These are phyloP conservation scores for Darevskia mixta DNA, from an alignment of 2,797 vertebrate species.

Conservation along the genomic window DNA sequence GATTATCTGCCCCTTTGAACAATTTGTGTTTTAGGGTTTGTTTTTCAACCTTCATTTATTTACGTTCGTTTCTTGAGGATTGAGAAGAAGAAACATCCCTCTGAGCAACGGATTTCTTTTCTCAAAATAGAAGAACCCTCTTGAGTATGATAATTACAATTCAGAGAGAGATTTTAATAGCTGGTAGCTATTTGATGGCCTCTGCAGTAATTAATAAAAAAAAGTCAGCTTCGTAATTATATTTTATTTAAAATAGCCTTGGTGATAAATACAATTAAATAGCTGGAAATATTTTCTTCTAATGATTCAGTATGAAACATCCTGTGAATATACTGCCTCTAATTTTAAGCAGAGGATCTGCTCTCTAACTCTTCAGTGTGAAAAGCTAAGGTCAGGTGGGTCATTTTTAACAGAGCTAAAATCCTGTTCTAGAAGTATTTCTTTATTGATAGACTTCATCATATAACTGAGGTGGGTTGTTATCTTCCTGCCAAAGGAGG, in stretches of 20 bases:
- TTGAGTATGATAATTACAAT: slow-evolving; percentile 18
- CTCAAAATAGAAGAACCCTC: slow-evolving; percentile 16
- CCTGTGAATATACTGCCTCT: slow-evolving; percentile 9
- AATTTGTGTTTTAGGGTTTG: neutral
- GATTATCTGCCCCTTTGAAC: neutral
- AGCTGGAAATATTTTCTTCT: slow-evolving; percentile 18
- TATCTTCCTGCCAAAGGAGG: neutral
- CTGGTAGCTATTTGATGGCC: slow-evolving; percentile 21
- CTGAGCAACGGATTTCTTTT: neutral
- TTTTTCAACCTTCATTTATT: neutral
- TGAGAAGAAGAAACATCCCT: slow-evolving; percentile 4
- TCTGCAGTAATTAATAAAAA: slow-evolving; percentile 23
- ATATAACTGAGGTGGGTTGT: neutral
- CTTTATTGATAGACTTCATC: neutral
- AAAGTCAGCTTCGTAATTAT: slow-evolving; percentile 21
- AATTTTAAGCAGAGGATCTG: neutral
- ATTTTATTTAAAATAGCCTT: slow-evolving; percentile 37
- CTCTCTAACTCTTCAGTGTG: neutral
- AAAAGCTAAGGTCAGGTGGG: neutral
- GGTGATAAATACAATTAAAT: slow-evolving; percentile 30
- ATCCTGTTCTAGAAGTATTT: neutral
- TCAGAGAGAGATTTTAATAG: slow-evolving; percentile 29
- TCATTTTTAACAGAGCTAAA: neutral
- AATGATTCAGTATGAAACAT: slow-evolving; percentile 18
- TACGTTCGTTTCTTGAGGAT: slow-evolving; percentile 14